A percentile compares a stretch with the other conserved stretches of the same genome.
Conservation (phyloP, 2,113 vertebrate species). For the Stigmatopora nigra region DNA sequence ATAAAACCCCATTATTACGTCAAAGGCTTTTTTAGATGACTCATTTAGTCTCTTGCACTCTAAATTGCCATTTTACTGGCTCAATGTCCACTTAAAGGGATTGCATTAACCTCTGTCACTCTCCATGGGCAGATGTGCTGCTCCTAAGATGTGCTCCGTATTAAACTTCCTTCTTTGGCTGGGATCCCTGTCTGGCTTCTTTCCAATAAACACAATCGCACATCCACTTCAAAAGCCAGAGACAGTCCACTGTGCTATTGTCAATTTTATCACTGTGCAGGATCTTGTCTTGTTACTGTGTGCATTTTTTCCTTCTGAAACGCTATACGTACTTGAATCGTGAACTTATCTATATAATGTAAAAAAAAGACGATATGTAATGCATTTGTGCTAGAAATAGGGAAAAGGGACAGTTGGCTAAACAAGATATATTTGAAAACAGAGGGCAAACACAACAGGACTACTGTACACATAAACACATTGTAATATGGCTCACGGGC, state of each 20-base stretch:
- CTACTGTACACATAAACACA: neutral
- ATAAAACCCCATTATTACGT: slow-evolving; percentile 5
- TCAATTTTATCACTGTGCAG: slow-evolving; percentile 21
- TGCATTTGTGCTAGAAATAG: neutral
- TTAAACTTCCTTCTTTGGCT: slow-evolving; percentile 60
- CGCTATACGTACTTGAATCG: slow-evolving; percentile 2
- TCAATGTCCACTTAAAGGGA: slow-evolving; percentile 55
- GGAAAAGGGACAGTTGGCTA: no score
- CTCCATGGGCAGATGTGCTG: slow-evolving; percentile 40
- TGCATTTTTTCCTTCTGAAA: slow-evolving; percentile 11
- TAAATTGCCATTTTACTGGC: slow-evolving; percentile 43
- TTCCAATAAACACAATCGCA: slow-evolving; percentile 30
- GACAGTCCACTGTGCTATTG: slow-evolving; percentile 16
- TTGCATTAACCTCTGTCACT: slow-evolving; percentile 59
- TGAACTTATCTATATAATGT: neutral
- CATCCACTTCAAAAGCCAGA: slow-evolving; percentile 21
- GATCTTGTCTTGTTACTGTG: slow-evolving; percentile 15
- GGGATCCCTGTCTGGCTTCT: slow-evolving; percentile 45
- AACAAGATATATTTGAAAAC: neutral
- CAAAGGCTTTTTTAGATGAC: slow-evolving; percentile 13
- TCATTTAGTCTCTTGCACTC: slow-evolving; percentile 27
- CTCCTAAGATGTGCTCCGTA: slow-evolving; percentile 35
- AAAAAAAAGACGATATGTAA: neutral
- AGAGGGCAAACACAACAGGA: neutral
- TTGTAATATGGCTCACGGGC: neutral